Percentiles rank a stretch among this genome's conserved stretches.
These are phyloP conservation scores for Allobates femoralis DNA, from an alignment of 2,797 vertebrate species.

Conservation along the genomic window DNA sequence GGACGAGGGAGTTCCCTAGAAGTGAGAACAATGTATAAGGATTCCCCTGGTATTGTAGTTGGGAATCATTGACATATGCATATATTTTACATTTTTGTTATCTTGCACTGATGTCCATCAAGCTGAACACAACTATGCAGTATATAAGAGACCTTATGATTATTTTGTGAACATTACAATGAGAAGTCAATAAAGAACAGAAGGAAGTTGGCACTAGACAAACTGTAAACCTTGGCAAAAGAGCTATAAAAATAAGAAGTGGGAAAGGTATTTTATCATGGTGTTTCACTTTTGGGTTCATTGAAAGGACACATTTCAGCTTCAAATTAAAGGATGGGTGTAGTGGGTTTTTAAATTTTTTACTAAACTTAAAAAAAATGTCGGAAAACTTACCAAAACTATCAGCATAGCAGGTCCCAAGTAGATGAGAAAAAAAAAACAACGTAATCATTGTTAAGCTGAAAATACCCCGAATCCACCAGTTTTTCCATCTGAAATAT, in stretches of 20 bases:
- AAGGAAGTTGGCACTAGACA: not conserved
- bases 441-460: constrained; percentile 90
- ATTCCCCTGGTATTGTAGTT: no score
- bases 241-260: not conserved
- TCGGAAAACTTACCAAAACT: constrained; percentile 76
- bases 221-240: not conserved
- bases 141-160: not conserved
- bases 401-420: constrained; percentile 93
- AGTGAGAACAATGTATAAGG: no score
- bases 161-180: not conserved
- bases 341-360: no score
- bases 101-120: no score
- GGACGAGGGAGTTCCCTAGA: no score
- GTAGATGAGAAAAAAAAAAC: constrained; percentile 93
- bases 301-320: not conserved
- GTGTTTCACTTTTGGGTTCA: not conserved
- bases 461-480: constrained; percentile 97
- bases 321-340: not conserved
- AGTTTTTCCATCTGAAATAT: constrained; percentile 93
- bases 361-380: no score
- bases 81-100: no score
- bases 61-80: no score
- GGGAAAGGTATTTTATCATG: not conserved
- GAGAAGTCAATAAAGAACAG: not conserved
- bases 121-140: no score